Evolutionary conservation across 2,797 vertebrate species (phyloP), one percentile per base, ranked within the genome.

Genomic region (Lacerta bilineata): DNA sequence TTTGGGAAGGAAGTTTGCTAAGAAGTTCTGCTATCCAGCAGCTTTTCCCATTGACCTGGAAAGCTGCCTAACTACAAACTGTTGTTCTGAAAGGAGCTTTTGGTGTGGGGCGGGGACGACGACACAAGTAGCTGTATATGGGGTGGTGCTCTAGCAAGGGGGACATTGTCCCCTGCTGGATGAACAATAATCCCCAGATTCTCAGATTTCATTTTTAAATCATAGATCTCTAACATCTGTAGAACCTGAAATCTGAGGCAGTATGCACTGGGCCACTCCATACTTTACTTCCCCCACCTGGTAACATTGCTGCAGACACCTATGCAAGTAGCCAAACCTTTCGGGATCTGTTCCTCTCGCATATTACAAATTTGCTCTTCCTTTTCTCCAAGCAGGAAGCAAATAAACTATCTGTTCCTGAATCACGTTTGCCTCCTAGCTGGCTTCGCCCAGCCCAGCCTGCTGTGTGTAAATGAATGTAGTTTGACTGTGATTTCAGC

Each of bases 371-470:
- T 25, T 2, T 43, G 29, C 7, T 82, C 80, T 83, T 46, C 27
- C 43, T 82, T 82, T 87, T 87, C 87, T 77, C 74, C 39, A 9
- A 61, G 33, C 29, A 39, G 46, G n/a, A 27, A 66, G 25, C 29
- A 39, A 33, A 23, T 41, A 43, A 69, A 68, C 77, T 68, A 83
- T 50, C 25, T 36, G 41, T 50, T 68, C 46, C 8, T 13, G 46
- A 84, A 55, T 59, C 27, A 8, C 36, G 1, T 7, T 41, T 39
- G 55, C 23, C 61, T 71, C 33, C 69, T 25, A 46, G 55, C n/a
- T n/a, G 66, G 59, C 3, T n/a, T 41, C 9, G n/a, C 55, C 50
- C 59, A 64, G 33, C 29, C 33, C 82, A n/a, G 3, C 72, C 61
- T 86, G 64, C 64, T 79, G 18, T 46, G 29, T 80, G 68, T 33